Evolutionary conservation across 2,888 invertebrate genomes (phyloP).

Genomic region (Uloborus plumipes): DNA sequence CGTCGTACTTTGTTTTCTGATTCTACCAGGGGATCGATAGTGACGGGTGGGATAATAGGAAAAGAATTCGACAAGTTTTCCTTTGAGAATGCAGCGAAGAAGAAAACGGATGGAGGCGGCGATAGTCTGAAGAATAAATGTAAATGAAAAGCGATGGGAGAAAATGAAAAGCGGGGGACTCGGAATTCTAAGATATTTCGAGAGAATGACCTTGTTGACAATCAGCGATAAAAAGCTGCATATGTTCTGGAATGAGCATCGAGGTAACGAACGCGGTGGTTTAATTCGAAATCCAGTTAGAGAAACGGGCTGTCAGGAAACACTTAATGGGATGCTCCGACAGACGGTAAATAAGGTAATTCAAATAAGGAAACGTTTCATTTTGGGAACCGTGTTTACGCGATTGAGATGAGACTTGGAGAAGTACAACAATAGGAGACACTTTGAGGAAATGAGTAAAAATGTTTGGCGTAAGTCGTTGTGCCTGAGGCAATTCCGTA

Average conservation of each 20-base stretch:
- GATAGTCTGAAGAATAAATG: constrained; percentile 9
- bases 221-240: not conserved
- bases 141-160: constrained; percentile 13
- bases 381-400: too few relatives aligned
- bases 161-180: too few relatives aligned
- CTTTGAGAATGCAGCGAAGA: not conserved
- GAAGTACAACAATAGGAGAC: too few relatives aligned
- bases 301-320: too few relatives aligned
- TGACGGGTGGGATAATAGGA: not conserved
- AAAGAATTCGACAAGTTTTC: constrained; percentile 12
- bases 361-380: too few relatives aligned
- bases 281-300: too few relatives aligned
- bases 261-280: not conserved
- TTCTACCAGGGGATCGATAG: constrained; percentile 1
- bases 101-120: constrained; percentile 4
- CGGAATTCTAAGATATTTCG: not conserved
- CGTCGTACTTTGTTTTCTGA: constrained; percentile 14
- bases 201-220: constrained; percentile 14
- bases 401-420: too few relatives aligned
- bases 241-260: not conserved
- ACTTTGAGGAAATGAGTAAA: too few relatives aligned
- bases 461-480: too few relatives aligned
- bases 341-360: too few relatives aligned
- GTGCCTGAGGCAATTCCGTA: too few relatives aligned
- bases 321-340: too few relatives aligned